These are phyloP conservation scores for Podiceps cristatus DNA, from an alignment of 2,113 vertebrate species.

Conservation along the genomic window DNA sequence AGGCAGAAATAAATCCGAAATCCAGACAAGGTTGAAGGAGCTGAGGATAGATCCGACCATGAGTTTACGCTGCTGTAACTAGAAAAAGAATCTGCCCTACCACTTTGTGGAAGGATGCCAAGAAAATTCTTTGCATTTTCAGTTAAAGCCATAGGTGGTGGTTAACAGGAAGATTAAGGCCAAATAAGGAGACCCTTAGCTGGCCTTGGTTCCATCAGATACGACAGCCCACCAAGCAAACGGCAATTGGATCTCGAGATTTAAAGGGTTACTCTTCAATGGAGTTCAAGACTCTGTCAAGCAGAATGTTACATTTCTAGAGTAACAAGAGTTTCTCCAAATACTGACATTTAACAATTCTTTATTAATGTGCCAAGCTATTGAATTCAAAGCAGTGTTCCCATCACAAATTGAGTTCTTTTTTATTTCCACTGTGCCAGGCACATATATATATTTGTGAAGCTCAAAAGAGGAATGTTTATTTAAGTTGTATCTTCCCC, in stretches of 20 bases:
- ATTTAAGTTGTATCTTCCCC: conserved; percentile 15
- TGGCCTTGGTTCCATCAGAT: conserved; percentile 48
- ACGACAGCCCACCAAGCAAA: conserved; percentile 30
- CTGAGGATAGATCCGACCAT: neutral
- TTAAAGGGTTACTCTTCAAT: conserved; percentile 20
- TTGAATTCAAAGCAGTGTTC: neutral
- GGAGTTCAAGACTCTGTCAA: conserved; percentile 3
- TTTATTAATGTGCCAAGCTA: conserved; percentile 3
- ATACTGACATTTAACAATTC: conserved; percentile 8
- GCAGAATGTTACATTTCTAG: conserved; percentile 20
- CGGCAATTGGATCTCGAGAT: neutral
- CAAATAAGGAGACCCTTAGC: conserved; percentile 37
- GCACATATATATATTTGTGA: neutral
- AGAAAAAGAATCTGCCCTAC: conserved; percentile 12
- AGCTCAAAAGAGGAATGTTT: neutral
- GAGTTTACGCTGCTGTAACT: neutral
- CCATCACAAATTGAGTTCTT: conserved; percentile 8
- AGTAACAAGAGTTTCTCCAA: neutral
- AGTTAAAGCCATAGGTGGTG: conserved; percentile 3
- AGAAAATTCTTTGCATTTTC: conserved; percentile 27
- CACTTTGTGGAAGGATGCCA: conserved; percentile 12
- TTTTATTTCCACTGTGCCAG: neutral
- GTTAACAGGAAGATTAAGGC: conserved; percentile 50
- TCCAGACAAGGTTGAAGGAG: neutral
- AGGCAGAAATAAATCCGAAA: neutral